Conservation (phyloP, 2,797 vertebrate genomes). For the Lagodon rhomboides region DNA sequence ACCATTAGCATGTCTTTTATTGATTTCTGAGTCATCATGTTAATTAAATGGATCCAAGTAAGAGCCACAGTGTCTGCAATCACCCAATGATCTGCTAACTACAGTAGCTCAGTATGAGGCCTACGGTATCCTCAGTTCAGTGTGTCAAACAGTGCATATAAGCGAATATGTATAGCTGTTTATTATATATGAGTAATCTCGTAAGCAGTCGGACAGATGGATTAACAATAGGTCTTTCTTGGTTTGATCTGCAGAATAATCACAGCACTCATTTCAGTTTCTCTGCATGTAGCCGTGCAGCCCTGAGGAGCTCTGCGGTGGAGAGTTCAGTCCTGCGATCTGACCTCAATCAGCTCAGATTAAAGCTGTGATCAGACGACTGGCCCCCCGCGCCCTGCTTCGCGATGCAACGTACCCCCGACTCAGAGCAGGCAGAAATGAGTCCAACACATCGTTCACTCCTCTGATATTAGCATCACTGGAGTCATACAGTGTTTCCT, state of each 20-base stretch:
- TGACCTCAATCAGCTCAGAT: constrained; percentile 83
- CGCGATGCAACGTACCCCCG: constrained; percentile 23
- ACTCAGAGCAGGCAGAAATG: constrained; percentile 57
- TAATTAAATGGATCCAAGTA: constrained; percentile 42
- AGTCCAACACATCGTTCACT: constrained; percentile 36
- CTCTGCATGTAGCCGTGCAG: constrained; percentile 58
- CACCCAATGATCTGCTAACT: constrained; percentile 6
- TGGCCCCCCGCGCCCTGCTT: constrained; percentile 41
- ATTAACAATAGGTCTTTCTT: constrained; percentile 23
- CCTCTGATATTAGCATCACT: constrained; percentile 13
- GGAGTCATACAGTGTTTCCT: constrained; percentile 16
- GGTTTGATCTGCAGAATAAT: constrained; percentile 42
- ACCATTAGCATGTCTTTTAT: constrained; percentile 39
- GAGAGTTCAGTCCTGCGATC: constrained; percentile 70
- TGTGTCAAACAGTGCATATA: background rate
- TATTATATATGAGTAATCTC: background rate
- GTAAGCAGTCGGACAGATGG: background rate
- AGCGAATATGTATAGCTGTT: background rate
- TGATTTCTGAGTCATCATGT: constrained; percentile 43
- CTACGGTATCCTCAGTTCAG: background rate
- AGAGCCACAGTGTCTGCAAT: constrained; percentile 29
- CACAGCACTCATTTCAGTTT: constrained; percentile 52
- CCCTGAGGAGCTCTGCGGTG: constrained; percentile 59
- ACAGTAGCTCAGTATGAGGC: constrained; percentile 11
- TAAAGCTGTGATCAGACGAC: constrained; percentile 71